These are phyloP conservation scores for Sinopyrophorus schimmeli DNA, from an alignment of 2,888 invertebrate genomes.

Conservation along the genomic window DNA sequence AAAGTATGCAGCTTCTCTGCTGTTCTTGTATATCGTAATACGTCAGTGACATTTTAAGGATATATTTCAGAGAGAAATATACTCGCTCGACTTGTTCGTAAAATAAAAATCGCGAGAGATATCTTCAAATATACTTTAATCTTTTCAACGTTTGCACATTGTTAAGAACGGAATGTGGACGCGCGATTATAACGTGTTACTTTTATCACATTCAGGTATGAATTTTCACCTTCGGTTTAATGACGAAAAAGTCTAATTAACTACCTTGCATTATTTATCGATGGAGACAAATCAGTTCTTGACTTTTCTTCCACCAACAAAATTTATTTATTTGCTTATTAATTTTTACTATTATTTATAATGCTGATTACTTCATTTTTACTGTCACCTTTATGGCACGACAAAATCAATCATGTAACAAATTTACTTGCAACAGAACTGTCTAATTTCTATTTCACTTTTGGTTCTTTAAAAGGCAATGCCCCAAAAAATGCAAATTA, in stretches of 20 bases:
- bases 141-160: conserved; percentile 31
- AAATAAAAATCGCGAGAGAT: conserved; percentile 47
- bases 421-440: no score
- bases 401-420: no score
- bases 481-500: no score
- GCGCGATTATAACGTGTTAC: conserved; percentile 41
- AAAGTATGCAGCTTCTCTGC: conserved; percentile 51
- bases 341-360: no score
- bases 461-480: no score
- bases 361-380: no score
- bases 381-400: no score
- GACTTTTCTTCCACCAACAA: no score
- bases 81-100: conserved; percentile 42
- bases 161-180: conserved; percentile 45
- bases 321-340: no score
- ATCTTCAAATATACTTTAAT: conserved; percentile 44
- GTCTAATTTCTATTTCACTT: no score
- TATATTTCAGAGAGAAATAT: conserved; percentile 46
- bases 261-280: no score
- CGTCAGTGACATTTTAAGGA: conserved; percentile 53
- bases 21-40: conserved; percentile 51
- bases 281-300: no score
- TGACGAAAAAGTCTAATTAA: conserved; percentile 19
- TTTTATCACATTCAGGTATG: conserved; percentile 42
- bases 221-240: conserved; percentile 17